Percentiles rank a stretch among this genome's conserved stretches.
Evolutionary conservation across 2,113 vertebrate species (phyloP).

Genomic region (Saccopteryx leptura): DNA sequence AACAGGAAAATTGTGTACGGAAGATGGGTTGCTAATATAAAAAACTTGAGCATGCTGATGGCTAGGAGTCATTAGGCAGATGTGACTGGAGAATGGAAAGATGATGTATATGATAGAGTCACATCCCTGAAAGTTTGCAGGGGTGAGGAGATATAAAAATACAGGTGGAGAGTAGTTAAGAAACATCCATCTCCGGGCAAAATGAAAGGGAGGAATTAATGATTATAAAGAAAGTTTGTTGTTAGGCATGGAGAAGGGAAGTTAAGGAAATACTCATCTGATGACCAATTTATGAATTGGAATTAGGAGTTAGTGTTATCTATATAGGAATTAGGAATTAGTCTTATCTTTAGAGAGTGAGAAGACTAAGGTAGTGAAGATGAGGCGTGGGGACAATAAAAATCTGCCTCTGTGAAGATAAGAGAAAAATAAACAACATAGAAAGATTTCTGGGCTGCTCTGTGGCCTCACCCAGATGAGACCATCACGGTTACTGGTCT

Average conservation of each 20-base stretch:
- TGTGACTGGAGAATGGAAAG: background rate
- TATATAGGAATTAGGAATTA: background rate
- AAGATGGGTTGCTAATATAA: background rate
- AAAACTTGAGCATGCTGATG: too few species aligned
- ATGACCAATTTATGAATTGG: background rate
- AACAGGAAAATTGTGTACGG: background rate
- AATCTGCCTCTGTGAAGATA: background rate
- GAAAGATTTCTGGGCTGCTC: background rate
- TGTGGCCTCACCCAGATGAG: background rate
- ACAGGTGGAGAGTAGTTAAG: too few species aligned
- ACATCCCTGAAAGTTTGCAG: background rate
- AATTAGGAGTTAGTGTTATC: background rate
- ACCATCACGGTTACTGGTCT: too few species aligned
- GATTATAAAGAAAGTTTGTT: background rate
- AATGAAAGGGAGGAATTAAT: background rate
- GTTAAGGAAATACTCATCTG: background rate
- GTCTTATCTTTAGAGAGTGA: background rate
- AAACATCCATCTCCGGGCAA: background rate
- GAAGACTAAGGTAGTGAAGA: background rate
- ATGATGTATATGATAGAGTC: background rate
- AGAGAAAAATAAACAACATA: background rate
- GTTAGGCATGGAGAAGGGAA: background rate
- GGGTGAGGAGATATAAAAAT: background rate
- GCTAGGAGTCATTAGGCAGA: background rate
- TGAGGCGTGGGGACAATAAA: background rate